A percentile compares a stretch with the other conserved stretches of the same genome.
phyloP scores from a whole-genome alignment of 2,113 vertebrate genomes.

The Hippocampus comes region DNA sequence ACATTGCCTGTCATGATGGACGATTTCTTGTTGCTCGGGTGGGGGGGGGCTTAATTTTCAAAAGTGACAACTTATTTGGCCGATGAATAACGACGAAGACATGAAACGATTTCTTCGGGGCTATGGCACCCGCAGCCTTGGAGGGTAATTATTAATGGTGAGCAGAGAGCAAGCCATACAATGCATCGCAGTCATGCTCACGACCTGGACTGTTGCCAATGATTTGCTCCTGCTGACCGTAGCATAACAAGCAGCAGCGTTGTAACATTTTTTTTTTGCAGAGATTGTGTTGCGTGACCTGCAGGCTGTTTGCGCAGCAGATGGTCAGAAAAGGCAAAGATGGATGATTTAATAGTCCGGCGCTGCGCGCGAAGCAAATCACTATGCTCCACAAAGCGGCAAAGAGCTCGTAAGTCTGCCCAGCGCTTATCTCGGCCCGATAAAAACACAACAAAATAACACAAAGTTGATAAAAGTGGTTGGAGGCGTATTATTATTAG shows the following conservation, averaged over 20 bases:
- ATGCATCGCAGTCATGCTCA: not conserved
- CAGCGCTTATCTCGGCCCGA: not conserved
- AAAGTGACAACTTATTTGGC: not conserved
- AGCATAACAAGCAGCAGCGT: not conserved
- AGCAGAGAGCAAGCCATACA: not conserved
- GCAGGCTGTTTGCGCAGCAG: not conserved
- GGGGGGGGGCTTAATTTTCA: not conserved
- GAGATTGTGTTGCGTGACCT: not conserved
- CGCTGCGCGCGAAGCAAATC: not conserved
- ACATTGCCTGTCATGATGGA: too few species aligned
- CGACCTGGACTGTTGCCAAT: not conserved
- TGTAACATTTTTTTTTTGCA: not conserved
- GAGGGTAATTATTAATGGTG: not conserved
- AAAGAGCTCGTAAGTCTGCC: not conserved
- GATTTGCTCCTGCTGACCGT: not conserved
- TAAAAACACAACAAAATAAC: not conserved
- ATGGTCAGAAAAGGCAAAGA: slow-evolving; percentile 1
- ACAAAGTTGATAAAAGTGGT: not conserved
- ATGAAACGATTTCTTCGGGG: not conserved
- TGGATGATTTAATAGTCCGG: not conserved
- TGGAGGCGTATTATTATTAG: not conserved
- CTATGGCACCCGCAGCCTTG: not conserved
- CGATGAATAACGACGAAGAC: not conserved
- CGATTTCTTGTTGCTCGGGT: too few species aligned
- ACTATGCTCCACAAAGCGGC: not conserved